Conservation (phyloP, 2,113 vertebrate species). For the Cercopithecus mona region DNA sequence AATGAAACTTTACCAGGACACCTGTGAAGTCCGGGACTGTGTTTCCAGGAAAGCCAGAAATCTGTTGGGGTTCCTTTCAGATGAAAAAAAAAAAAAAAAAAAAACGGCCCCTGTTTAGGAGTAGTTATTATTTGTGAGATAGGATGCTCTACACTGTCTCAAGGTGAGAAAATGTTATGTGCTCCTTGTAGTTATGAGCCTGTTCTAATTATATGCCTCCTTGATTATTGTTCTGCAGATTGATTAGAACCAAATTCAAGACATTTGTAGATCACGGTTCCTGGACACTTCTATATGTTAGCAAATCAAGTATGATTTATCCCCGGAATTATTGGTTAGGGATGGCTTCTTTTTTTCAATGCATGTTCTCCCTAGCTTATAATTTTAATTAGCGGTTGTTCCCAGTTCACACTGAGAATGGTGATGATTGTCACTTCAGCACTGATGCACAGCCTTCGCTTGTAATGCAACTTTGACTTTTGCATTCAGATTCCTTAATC, state of each 20-base stretch:
- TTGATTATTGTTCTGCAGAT: conserved; percentile 83
- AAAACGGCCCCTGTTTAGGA: not conserved
- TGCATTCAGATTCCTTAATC: conserved; percentile 72
- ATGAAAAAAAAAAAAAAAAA: not conserved
- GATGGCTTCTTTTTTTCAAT: conserved; percentile 81
- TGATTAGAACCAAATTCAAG: conserved; percentile 84
- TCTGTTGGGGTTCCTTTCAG: not conserved
- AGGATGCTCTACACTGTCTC: conserved; percentile 62
- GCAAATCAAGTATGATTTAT: conserved; percentile 85
- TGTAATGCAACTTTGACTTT: conserved; percentile 77
- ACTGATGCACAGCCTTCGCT: conserved; percentile 67
- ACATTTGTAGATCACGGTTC: conserved; percentile 84
- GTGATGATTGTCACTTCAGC: conserved; percentile 79
- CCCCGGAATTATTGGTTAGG: conserved; percentile 80
- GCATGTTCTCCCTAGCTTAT: conserved; percentile 83
- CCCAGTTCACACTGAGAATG: conserved; percentile 78
- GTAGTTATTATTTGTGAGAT: conserved; percentile 45
- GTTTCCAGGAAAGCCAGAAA: not conserved
- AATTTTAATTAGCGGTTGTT: conserved; percentile 88
- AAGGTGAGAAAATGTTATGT: conserved; percentile 75
- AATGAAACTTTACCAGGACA: not conserved
- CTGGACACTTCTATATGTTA: conserved; percentile 83
- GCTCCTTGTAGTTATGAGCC: conserved; percentile 63
- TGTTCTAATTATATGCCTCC: conserved; percentile 82
- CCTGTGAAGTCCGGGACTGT: not conserved